Evolutionary conservation across 2,113 vertebrate species (phyloP).

Genomic region (Dasyprocta punctata): DNA sequence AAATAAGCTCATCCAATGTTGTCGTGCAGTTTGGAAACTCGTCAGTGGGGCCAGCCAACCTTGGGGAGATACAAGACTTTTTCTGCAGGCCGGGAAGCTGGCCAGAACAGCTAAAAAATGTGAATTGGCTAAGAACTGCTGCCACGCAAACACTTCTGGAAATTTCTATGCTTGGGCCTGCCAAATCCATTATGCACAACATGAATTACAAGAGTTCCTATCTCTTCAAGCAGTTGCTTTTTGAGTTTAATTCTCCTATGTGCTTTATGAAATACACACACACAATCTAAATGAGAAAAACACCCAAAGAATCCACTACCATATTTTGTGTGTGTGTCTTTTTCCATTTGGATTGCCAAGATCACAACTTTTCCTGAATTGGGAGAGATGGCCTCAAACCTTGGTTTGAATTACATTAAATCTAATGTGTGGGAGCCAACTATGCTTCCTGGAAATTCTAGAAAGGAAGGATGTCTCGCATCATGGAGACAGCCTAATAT

Average conservation of each 20-base stretch:
- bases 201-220: conserved; percentile 86
- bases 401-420: conserved; percentile 82
- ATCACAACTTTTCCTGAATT: conserved; percentile 85
- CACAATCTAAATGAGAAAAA: conserved; percentile 73
- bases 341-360: conserved; percentile 86
- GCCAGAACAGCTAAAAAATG: conserved; percentile 93
- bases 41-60: conserved; percentile 91
- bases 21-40: conserved; percentile 94
- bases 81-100: conserved; percentile 89
- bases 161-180: conserved; percentile 93
- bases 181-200: conserved; percentile 93
- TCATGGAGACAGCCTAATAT: conserved; percentile 77
- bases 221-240: conserved; percentile 84
- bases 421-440: conserved; percentile 85
- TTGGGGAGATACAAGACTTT: conserved; percentile 90
- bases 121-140: conserved; percentile 90
- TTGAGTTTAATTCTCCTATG: conserved; percentile 82
- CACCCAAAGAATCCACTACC: conserved; percentile 12
- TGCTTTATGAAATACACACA: conserved; percentile 78
- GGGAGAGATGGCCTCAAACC: conserved; percentile 86
- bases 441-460: conserved; percentile 85
- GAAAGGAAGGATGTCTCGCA: conserved; percentile 84
- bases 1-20: conserved; percentile 90
- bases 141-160: conserved; percentile 98
- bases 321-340: conserved; percentile 51